Conservation (phyloP, 2,797 vertebrate genomes). For the Sebastes kiyomatsui region DNA sequence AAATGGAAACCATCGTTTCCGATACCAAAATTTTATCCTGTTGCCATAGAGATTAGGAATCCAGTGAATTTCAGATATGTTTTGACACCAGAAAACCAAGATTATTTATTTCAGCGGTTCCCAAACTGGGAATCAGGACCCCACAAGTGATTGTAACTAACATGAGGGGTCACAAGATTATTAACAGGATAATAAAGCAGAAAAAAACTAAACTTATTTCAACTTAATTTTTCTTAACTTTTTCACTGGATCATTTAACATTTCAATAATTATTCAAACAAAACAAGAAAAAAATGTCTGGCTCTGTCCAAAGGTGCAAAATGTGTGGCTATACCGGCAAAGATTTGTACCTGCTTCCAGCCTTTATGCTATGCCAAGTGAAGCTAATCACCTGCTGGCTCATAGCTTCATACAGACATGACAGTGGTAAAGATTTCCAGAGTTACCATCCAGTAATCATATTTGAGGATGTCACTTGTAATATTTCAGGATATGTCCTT, state of each 20-base stretch:
- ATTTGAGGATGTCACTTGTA: neutral
- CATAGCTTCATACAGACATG: neutral
- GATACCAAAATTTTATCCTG: neutral
- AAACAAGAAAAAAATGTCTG: neutral
- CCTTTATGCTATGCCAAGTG: neutral
- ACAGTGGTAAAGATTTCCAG: neutral
- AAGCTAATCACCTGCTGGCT: neutral
- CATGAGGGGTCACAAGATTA: neutral
- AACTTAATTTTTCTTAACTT: no score
- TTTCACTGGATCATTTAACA: neutral
- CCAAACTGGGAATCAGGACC: neutral
- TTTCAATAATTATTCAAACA: neutral
- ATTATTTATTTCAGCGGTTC: neutral
- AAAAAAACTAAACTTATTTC: neutral
- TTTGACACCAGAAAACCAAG: neutral
- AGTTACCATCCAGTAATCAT: neutral
- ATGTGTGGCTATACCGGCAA: neutral
- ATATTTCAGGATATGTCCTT: slow-evolving; percentile 12
- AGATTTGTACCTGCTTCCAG: neutral
- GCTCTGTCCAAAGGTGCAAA: neutral
- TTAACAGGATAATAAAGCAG: neutral
- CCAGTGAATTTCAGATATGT: neutral
- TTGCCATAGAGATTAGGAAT: neutral
- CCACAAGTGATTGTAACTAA: neutral
- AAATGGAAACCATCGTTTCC: neutral